A percentile compares a stretch with the other conserved stretches of the same genome.
These are phyloP conservation scores for Drosophila vallismaia DNA, from an alignment of 2,888 invertebrate genomes.

Conservation along the genomic window DNA sequence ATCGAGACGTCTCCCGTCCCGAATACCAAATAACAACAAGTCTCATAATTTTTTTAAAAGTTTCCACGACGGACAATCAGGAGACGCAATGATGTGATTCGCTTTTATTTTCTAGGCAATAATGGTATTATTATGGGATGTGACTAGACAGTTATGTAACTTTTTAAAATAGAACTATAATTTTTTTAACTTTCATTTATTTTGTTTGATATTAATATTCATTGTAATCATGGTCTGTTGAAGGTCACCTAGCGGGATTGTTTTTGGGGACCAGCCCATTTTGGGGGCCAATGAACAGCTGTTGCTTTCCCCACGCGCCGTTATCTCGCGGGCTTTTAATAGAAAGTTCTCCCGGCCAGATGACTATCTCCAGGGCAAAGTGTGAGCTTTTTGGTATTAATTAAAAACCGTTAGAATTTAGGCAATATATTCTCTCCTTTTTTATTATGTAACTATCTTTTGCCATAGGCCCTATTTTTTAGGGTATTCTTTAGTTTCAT, in stretches of 20 bases:
- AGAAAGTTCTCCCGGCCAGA: constrained; percentile 27
- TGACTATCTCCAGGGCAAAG: constrained; percentile 60
- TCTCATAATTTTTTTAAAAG: constrained; percentile 20
- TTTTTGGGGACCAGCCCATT: constrained; percentile 2
- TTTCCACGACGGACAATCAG: constrained; percentile 26
- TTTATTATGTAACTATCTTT: background rate
- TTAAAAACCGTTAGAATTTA: background rate
- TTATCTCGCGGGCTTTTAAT: constrained; percentile 21
- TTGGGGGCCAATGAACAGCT: constrained; percentile 29
- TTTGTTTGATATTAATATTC: background rate
- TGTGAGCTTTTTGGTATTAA: constrained; percentile 46
- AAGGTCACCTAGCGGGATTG: background rate
- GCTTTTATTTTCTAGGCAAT: background rate
- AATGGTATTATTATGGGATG: background rate
- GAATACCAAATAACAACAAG: constrained; percentile 6
- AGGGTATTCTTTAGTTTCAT: background rate
- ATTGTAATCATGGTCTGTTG: background rate
- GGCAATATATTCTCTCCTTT: background rate
- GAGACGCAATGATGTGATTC: constrained; percentile 15
- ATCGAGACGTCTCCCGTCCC: constrained; percentile 3
- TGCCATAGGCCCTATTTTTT: background rate
- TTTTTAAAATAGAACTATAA: background rate
- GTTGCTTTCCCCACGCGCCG: background rate
- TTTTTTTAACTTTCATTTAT: background rate
- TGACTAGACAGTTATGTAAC: background rate